Base-by-base conservation (phyloP, 2,113 vertebrate genomes). In the Hiodon tergisus region DNA sequence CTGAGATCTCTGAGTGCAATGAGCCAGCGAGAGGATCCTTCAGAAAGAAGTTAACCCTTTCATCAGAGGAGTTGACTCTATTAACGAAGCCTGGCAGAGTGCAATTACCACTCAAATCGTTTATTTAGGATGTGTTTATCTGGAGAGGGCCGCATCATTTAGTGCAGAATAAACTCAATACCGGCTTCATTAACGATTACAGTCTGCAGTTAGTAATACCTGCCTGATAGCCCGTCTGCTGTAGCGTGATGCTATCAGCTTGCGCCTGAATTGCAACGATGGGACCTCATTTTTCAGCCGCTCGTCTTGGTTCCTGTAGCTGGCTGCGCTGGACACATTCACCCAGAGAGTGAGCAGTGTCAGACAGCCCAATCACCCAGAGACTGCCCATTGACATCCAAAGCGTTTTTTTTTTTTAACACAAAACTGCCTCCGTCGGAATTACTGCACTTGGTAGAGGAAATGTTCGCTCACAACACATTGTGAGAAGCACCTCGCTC, bases 111-210 rank as follows among this genome's bases (percentile, higher is more conserved):
- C 76, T 86, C 87, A 89, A 91, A 91, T 90, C 83, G 88, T 91
- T 92, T 91, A 88, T 90, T 91, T 88, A 86, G 88, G 87, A 86
- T 78, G 78, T 90, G 89, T 90, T 92, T 89, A 90, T 91, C 88
- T 89, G 87, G 81, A 88, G 88, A 84, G 86, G 90, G 86, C 87
- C 83, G 89, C 89, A 87, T 91, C 90, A 91, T 92, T 92, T 91
- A 90, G 89, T 82, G 81, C 86, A 84, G 89, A 88, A 89, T 89
- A 90, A 92, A 91, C 90, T 91, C 88, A 88, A 89, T 88, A 88
- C 88, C 72, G 83, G 86, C 84, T 89, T 91, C 89, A 92, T 91
- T 92, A 90, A 87, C 82, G 84, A 87, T 90, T 92, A 91, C 90
- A 89, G 88, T 90, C 86, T 46, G 87, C 84, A 87, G 90, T 87